phyloP scores from a whole-genome alignment of 2,113 vertebrate genomes.

The Pandion haliaetus region DNA sequence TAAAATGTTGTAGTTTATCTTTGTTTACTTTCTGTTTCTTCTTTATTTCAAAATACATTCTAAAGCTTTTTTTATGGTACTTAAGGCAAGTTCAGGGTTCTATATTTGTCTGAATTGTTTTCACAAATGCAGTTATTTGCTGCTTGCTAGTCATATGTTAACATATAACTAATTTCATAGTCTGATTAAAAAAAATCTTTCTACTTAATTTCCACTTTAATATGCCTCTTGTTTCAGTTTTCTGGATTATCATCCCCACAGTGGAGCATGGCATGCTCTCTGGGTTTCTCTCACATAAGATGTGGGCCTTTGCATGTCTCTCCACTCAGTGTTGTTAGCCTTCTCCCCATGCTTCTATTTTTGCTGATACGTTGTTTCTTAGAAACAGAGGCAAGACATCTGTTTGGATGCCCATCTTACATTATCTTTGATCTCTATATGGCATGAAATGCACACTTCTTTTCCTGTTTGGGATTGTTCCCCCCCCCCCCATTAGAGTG shows the following conservation, averaged over 20 bases:
- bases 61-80: neutral
- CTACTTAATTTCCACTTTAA: neutral
- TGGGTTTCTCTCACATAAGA: neutral
- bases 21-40: neutral
- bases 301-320: neutral
- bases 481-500: too few relatives aligned
- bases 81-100: neutral
- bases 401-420: neutral
- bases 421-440: neutral
- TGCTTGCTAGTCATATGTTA: neutral
- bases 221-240: neutral
- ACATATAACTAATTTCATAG: neutral
- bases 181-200: neutral
- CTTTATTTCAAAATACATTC: neutral
- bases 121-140: neutral
- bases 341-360: neutral
- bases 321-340: neutral
- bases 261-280: neutral
- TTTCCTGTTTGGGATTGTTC: neutral
- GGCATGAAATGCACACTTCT: neutral
- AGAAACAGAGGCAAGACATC: neutral
- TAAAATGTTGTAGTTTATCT: neutral
- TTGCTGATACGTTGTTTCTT: neutral
- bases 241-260: neutral
- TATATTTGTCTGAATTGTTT: neutral